A percentile compares a stretch with the other conserved stretches of the same genome.
Evolutionary conservation across 2,888 invertebrate species (phyloP).

Genomic region (Polyommatus iphigenia): DNA sequence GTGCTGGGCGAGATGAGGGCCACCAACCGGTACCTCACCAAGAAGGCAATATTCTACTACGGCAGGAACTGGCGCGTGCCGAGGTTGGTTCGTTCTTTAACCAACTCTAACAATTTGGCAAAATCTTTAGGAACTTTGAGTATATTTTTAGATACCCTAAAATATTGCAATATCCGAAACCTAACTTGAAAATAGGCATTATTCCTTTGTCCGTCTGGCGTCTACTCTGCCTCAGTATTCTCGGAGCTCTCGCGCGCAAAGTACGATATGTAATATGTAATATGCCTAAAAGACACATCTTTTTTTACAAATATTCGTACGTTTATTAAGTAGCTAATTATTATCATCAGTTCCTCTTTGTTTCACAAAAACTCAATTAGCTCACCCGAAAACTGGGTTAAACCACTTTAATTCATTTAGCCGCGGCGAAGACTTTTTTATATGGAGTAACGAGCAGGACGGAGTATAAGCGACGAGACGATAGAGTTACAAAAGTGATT

Average conservation of each 20-base stretch:
- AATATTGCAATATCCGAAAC: too few relatives aligned
- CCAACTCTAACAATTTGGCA: too few relatives aligned
- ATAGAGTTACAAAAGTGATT: slow-evolving; percentile 28
- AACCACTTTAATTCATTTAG: neutral
- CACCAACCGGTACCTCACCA: slow-evolving; percentile 91
- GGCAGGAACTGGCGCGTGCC: slow-evolving; percentile 85
- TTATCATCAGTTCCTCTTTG: neutral
- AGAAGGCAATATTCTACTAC: slow-evolving; percentile 93
- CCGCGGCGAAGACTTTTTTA: neutral
- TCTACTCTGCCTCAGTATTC: too few relatives aligned
- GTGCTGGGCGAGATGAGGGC: slow-evolving; percentile 91
- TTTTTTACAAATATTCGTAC: too few relatives aligned
- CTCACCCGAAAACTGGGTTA: neutral
- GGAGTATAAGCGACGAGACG: neutral
- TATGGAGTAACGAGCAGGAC: neutral
- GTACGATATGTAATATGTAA: too few relatives aligned
- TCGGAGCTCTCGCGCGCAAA: too few relatives aligned
- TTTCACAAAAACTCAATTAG: neutral
- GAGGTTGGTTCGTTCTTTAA: slow-evolving; percentile 64
- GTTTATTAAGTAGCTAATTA: neutral
- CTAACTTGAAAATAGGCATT: too few relatives aligned
- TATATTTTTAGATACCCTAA: too few relatives aligned
- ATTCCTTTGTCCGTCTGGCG: too few relatives aligned
- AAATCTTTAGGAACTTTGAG: too few relatives aligned
- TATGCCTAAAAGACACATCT: too few relatives aligned